A percentile compares a stretch with the other conserved stretches of the same genome.
Conservation (phyloP, 1,140 invertebrate species). For the Ptiloglossa arizonensis region DNA sequence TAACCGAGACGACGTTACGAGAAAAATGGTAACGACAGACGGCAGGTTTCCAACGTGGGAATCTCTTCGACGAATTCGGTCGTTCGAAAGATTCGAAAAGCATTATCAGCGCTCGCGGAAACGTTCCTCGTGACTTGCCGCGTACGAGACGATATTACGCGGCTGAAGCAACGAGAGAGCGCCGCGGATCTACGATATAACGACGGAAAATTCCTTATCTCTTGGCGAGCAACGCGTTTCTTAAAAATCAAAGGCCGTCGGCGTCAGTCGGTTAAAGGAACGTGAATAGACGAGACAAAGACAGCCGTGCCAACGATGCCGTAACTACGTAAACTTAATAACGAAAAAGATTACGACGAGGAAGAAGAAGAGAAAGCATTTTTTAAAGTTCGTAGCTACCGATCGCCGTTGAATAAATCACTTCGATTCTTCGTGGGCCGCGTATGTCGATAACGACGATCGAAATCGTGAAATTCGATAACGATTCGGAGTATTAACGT, state of each 20-base stretch:
- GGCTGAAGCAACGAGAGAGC: slow-evolving; percentile 26
- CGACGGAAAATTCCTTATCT: slow-evolving; percentile 76
- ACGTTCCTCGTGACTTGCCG: not conserved
- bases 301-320: not conserved
- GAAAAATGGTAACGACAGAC: too few relatives aligned
- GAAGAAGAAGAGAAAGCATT: not conserved
- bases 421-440: too few relatives aligned
- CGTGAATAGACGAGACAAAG: slow-evolving; percentile 33
- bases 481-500: not conserved
- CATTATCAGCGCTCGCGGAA: not conserved
- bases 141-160: slow-evolving; percentile 53
- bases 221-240: slow-evolving; percentile 46
- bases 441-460: too few relatives aligned
- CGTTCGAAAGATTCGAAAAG: not conserved
- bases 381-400: not conserved
- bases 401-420: too few relatives aligned
- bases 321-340: not conserved
- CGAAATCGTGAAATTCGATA: too few relatives aligned
- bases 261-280: slow-evolving; percentile 53
- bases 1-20: not conserved
- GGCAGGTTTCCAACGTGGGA: not conserved
- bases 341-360: too few relatives aligned
- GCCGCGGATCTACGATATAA: slow-evolving; percentile 47
- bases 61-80: not conserved
- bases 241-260: slow-evolving; percentile 70